These are phyloP conservation scores for Nyctibius grandis DNA, from an alignment of 2,797 vertebrate species.

Conservation along the genomic window DNA sequence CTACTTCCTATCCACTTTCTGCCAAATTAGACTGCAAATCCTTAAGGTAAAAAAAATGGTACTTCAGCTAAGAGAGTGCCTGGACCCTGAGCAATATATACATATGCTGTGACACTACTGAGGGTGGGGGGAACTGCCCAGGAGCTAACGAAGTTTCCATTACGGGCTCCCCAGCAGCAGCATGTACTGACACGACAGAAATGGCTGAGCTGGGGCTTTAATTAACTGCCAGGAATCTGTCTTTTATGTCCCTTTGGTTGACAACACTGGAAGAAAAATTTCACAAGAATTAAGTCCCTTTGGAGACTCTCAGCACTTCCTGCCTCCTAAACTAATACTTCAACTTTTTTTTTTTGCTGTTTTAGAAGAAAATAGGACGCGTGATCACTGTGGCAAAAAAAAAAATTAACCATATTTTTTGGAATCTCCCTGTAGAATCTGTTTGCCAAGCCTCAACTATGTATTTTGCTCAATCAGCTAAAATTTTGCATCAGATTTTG, in stretches of 20 bases:
- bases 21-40: neutral
- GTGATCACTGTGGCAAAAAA: fast-evolving
- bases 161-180: neutral
- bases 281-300: neutral
- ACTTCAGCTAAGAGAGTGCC: neutral
- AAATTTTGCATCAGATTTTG: neutral
- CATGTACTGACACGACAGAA: neutral
- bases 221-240: neutral
- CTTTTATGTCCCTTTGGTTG: neutral
- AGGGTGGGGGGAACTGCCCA: neutral
- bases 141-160: neutral
- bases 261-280: neutral
- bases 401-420: neutral
- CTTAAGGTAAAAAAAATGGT: neutral
- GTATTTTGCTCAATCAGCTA: neutral
- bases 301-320: neutral
- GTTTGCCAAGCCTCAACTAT: neutral
- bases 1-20: neutral
- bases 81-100: neutral
- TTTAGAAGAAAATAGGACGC: neutral
- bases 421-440: neutral
- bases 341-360: neutral
- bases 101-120: neutral
- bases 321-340: neutral
- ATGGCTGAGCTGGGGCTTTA: neutral